Percentiles rank a stretch among this genome's conserved stretches.
Evolutionary conservation across 2,113 vertebrate genomes (phyloP).

Genomic region (Zosterops japonicus): DNA sequence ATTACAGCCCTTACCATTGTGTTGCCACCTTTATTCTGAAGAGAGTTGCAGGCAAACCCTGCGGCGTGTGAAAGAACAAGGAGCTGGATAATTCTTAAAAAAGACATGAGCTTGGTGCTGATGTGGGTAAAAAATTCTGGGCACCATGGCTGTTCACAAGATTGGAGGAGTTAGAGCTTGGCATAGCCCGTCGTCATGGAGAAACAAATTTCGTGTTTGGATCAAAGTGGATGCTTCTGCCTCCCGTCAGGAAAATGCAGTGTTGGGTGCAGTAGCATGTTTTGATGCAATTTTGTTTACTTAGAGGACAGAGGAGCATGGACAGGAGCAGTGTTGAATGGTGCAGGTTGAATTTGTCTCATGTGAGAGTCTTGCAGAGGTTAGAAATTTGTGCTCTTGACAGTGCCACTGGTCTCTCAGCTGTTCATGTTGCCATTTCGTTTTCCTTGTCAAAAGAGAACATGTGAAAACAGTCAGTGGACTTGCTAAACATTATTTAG

Average conservation of each 20-base stretch:
- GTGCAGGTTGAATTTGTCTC: neutral
- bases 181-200: neutral
- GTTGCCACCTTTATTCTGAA: neutral
- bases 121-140: neutral
- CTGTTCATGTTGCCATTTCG: neutral
- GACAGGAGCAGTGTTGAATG: neutral
- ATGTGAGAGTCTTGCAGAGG: accelerated
- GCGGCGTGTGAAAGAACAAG: accelerated
- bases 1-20: neutral
- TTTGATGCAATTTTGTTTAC: neutral
- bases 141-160: neutral
- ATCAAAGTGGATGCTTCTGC: neutral
- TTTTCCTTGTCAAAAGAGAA: neutral
- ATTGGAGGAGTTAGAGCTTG: slow-evolving; percentile 5
- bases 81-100: neutral
- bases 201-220: neutral
- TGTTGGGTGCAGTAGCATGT: neutral
- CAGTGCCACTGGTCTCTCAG: neutral
- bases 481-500: neutral
- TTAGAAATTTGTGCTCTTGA: neutral
- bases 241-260: neutral
- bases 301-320: neutral
- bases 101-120: neutral
- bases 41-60: neutral
- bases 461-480: neutral